phyloP scores from a whole-genome alignment of 2,113 vertebrate genomes.

The Melanotaenia duboulayi region DNA sequence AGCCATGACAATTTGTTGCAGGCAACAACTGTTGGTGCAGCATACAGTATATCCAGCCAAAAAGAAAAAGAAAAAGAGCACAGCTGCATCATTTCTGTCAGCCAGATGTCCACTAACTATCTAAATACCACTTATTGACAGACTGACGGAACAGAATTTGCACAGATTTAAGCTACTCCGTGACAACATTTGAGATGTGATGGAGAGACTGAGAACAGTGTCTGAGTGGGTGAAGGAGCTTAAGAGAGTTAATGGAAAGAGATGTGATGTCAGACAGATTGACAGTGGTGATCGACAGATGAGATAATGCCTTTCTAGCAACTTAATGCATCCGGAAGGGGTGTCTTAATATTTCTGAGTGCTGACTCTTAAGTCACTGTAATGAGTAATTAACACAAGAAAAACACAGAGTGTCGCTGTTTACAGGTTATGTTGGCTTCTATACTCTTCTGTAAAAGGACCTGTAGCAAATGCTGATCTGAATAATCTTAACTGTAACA shows the following conservation, averaged over 20 bases:
- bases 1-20: constrained; percentile 15
- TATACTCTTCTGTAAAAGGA: neutral
- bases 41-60: neutral
- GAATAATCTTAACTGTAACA: neutral
- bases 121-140: constrained; percentile 42
- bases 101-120: constrained; percentile 47
- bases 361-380: constrained; percentile 27
- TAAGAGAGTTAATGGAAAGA: constrained; percentile 68
- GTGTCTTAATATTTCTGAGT: constrained; percentile 44
- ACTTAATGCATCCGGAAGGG: constrained; percentile 50
- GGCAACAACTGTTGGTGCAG: neutral
- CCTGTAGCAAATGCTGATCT: neutral
- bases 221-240: constrained; percentile 38
- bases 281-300: constrained; percentile 67
- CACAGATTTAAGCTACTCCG: constrained; percentile 48
- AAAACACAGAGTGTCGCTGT: neutral
- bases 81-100: constrained; percentile 28
- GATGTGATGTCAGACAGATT: constrained; percentile 59
- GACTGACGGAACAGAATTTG: constrained; percentile 53
- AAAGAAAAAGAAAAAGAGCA: constrained; percentile 34
- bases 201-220: neutral
- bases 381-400: constrained; percentile 10
- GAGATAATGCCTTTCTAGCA: constrained; percentile 53
- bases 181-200: constrained; percentile 40
- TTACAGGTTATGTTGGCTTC: neutral